Base-by-base conservation (phyloP, 2,888 invertebrate genomes). In the Entomobrya proxima region DNA sequence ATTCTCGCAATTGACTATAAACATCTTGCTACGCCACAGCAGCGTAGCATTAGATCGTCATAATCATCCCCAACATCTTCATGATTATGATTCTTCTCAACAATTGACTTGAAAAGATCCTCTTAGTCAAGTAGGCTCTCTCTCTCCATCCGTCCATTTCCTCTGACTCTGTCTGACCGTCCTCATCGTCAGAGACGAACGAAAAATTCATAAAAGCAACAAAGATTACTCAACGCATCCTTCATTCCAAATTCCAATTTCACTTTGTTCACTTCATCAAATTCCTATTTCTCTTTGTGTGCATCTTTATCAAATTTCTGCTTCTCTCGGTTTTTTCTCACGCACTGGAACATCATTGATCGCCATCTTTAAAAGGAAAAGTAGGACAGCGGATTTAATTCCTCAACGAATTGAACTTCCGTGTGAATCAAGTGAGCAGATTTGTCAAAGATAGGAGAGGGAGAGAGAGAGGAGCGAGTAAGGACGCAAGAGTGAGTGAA, bases 51-150 rank as follows among this genome's bases (percentile, higher is more conserved):
- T 58, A 18, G 30, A 15, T 3, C 18, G 58, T 58, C 58, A 58
- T 67, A 67, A 67, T 40, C 11, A 67, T 72, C 72, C 15, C n/a
- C 47, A 72, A 47, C 44, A 72, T 32, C 30, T 47, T 27, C 44
- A 44, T 44, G 35, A 44, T 72, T 37, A 67, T 67, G 67, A 21
- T 40, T 67, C 13, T 13, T 67, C 67, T 40, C 67, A 67, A 67
- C 40, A 75, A 75, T 75, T 75, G 37, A 75, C 35, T 75, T 55
- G 24, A 18, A 67, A 11, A 76, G 67, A 32, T 47, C n/a, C 72
- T 47, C 50, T 76, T 76, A 61, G 61, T 77, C 55, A 77, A 77
- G 77, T 58, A 77, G 77, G 55, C 61, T 77, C 77, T 77, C 77
- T 77, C 44, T 58, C 58, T 27, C 75, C 24, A n/a, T 61, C 77